Percentiles rank a stretch among this genome's conserved stretches.
Evolutionary conservation across 2,888 invertebrate species (phyloP).

Genomic region (Dasypogon diadema): DNA sequence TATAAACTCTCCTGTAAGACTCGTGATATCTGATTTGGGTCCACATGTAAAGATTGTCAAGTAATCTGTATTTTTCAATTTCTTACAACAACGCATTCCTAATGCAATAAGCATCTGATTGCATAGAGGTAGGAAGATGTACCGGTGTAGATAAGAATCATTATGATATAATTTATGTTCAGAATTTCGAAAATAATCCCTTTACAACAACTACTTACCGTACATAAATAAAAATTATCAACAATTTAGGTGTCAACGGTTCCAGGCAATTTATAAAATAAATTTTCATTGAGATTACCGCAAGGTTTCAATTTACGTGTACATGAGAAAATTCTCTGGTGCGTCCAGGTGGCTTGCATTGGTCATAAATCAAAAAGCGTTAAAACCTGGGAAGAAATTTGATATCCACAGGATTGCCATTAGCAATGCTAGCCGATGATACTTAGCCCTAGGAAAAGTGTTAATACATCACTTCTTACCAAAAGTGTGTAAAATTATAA

Average conservation of each 20-base stretch:
- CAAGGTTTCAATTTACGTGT: constrained; percentile 26
- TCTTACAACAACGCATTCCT: too few relatives aligned
- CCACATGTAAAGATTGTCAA: too few relatives aligned
- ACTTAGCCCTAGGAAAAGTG: constrained; percentile 18
- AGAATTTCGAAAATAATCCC: too few relatives aligned
- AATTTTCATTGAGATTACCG: not conserved
- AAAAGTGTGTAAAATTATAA: constrained; percentile 26
- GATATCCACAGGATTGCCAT: constrained; percentile 21
- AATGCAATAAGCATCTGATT: too few relatives aligned
- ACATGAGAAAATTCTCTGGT: constrained; percentile 6
- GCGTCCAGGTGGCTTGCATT: not conserved
- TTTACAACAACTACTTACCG: not conserved
- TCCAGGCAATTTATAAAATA: constrained; percentile 3
- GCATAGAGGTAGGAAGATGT: too few relatives aligned
- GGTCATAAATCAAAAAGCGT: constrained; percentile 4
- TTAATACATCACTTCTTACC: constrained; percentile 4
- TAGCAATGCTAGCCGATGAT: constrained; percentile 15
- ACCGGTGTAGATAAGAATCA: too few relatives aligned
- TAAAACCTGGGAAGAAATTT: not conserved
- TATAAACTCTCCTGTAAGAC: too few relatives aligned
- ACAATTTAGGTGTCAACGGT: constrained; percentile 24
- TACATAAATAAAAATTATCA: constrained; percentile 33
- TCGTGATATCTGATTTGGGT: too few relatives aligned
- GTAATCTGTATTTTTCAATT: too few relatives aligned
- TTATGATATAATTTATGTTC: too few relatives aligned